phyloP scores from a whole-genome alignment of 2,888 invertebrate genomes.

The Aradus depressus region DNA sequence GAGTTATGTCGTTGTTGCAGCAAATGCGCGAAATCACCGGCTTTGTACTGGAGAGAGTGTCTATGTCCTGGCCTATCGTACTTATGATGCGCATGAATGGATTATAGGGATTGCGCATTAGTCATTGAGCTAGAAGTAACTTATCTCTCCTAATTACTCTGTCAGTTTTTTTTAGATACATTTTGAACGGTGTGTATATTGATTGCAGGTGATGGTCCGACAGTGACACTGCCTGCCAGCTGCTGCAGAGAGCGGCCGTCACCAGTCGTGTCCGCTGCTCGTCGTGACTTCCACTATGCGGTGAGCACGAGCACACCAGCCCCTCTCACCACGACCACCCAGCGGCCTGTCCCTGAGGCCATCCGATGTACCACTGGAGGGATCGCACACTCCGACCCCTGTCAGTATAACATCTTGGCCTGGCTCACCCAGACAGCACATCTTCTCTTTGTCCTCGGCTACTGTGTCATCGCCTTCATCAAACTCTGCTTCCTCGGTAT shows the following conservation, averaged over 20 bases:
- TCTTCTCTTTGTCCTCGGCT: constrained; percentile 67
- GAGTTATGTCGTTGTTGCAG: no score
- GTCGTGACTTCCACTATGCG: constrained; percentile 26
- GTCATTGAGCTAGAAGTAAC: no score
- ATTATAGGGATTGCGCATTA: no score
- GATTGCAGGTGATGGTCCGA: constrained; percentile 3
- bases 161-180: no score
- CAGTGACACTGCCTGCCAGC: constrained; percentile 33
- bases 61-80: no score
- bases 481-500: constrained; percentile 82
- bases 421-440: constrained; percentile 73
- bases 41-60: no score
- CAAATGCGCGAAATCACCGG: no score
- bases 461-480: constrained; percentile 79
- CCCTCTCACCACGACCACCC: constrained; percentile 21
- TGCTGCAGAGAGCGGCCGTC: constrained; percentile 35
- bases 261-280: constrained; percentile 21
- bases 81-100: no score
- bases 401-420: constrained; percentile 43
- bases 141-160: no score
- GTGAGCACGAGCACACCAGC: constrained; percentile 28
- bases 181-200: no score
- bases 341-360: constrained; percentile 22
- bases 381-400: constrained; percentile 43
- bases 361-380: constrained; percentile 38